Conservation (phyloP, 2,888 invertebrate genomes). For the Heliconius ismenius region DNA sequence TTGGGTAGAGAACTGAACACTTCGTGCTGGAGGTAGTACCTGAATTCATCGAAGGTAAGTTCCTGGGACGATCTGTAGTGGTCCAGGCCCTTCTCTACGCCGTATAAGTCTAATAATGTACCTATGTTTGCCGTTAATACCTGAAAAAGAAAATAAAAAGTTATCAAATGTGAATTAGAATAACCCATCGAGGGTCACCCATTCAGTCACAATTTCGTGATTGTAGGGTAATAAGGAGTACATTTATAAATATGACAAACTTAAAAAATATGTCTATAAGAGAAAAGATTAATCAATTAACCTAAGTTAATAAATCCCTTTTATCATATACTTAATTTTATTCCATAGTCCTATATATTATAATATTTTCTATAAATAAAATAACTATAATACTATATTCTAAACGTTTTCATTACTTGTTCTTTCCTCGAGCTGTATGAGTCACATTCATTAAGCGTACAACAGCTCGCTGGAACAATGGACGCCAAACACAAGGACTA, state of each 20-base stretch:
- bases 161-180: background rate
- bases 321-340: too few relatives aligned
- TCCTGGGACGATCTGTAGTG: conserved; percentile 87
- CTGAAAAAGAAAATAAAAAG: conserved; percentile 66
- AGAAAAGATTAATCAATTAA: too few relatives aligned
- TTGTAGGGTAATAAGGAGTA: background rate
- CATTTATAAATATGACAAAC: background rate
- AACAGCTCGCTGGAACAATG: conserved; percentile 35
- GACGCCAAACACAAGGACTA: conserved; percentile 37
- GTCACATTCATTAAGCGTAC: conserved; percentile 28
- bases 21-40: conserved; percentile 88
- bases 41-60: conserved; percentile 88
- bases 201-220: background rate
- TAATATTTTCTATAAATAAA: background rate
- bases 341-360: too few relatives aligned
- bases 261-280: background rate
- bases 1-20: conserved; percentile 86
- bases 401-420: conserved; percentile 18
- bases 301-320: too few relatives aligned
- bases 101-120: conserved; percentile 88
- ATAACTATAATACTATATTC: background rate
- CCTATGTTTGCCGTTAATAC: conserved; percentile 92
- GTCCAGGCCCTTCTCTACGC: conserved; percentile 90
- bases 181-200: background rate
- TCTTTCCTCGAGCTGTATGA: conserved; percentile 36